Conservation (phyloP, 1,140 invertebrate species). For the Triops longicaudatus region DNA sequence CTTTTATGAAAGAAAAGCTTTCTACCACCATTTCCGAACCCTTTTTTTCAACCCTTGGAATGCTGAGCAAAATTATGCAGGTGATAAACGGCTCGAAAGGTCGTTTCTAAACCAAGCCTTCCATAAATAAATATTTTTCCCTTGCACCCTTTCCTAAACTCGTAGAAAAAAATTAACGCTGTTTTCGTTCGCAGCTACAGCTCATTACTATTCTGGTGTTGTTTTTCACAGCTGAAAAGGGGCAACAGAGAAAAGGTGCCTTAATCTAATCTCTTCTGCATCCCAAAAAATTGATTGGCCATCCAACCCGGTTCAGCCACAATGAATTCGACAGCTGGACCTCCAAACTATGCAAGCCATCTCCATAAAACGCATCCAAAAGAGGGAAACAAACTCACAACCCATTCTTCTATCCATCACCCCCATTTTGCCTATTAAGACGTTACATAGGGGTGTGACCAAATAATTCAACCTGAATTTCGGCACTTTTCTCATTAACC, state of each 20-base stretch:
- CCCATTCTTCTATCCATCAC: no score
- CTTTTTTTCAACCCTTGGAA: not conserved
- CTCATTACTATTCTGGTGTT: not conserved
- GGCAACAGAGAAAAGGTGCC: not conserved
- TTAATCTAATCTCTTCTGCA: slow-evolving; percentile 4
- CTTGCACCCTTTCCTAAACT: not conserved
- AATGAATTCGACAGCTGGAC: not conserved
- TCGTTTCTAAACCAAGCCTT: not conserved
- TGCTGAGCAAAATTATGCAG: not conserved
- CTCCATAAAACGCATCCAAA: no score
- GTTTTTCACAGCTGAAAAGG: not conserved
- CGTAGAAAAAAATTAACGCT: not conserved
- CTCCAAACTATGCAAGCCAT: no score
- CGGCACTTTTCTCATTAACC: not conserved
- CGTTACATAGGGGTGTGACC: no score
- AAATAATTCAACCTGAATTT: no score
- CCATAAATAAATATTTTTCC: not conserved
- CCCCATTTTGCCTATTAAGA: no score
- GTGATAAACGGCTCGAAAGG: slow-evolving; percentile 2
- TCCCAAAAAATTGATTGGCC: not conserved
- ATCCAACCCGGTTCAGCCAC: not conserved
- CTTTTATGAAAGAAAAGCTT: not conserved
- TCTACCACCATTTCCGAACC: not conserved
- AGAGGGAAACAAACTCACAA: no score
- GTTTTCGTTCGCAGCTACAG: not conserved